Base-by-base conservation (phyloP, 2,797 vertebrate species). In the Paguma larvata region DNA sequence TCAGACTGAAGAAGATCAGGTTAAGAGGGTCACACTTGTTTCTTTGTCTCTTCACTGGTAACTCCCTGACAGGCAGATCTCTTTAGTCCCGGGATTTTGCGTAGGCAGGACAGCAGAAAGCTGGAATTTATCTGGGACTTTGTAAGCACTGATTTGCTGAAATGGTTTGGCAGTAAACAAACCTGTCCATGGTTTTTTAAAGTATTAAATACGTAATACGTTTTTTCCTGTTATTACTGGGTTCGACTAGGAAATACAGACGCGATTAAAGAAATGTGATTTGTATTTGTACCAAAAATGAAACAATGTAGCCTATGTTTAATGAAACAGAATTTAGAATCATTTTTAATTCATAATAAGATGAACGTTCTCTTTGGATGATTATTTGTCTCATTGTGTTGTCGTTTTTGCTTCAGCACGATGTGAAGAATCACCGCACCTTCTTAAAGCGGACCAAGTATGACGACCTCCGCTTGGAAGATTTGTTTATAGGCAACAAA, bases 401-500 rank as follows among this genome's bases (percentile, higher is more conserved):
- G 38, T 59, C 94, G 48, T 63, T 85, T 97, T 90, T 95, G 16
- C 41, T 86, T 97, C 98, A 99, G 99, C 99, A 99, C 97, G 99
- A 99, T 46, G 98, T 99, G 63, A 99, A 99, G 98, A 99, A 99
- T 97, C 99, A 99, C 72, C 99, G 99, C 32, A 99, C 98, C 46
- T 99, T 99, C 97, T 98, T 99, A 97, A 99, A 99, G 95, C 98
- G 99, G 97, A 99, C 99, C 72, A 99, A 98, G 97, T 99, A 99
- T 41, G 99, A 99, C 0, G 98, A 98, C 44, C 92, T 99, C 16
- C 98, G 98, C 59, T 98, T 98, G 16, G 99, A 99, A 95, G 99
- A 99, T 98, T 98, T 99, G 72, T 99, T 99, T 62, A 98, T 99
- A 89, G 99, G 99, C 96, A 99, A 99, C 98, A 99, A 99, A 91